Evolutionary conservation across 2,888 invertebrate genomes (phyloP).

Genomic region (Sphinx pinastri): DNA sequence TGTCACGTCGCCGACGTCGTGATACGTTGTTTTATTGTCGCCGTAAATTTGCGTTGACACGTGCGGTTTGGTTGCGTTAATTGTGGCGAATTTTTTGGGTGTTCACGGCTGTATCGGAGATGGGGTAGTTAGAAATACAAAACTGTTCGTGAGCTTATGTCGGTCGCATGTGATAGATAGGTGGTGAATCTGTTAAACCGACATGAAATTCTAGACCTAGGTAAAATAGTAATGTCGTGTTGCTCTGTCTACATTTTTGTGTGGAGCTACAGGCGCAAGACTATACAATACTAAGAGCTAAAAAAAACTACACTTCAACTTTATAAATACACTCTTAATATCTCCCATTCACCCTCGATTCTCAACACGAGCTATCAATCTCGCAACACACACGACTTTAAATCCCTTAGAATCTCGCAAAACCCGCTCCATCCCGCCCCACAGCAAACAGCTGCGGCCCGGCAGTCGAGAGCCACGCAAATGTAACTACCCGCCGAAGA

Average conservation of each 20-base stretch:
- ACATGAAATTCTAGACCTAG: too few species aligned
- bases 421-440: not conserved
- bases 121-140: too few species aligned
- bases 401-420: conserved; percentile 10
- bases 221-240: too few species aligned
- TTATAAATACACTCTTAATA: not conserved
- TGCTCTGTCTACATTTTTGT: too few species aligned
- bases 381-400: not conserved
- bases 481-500: not conserved
- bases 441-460: not conserved
- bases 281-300: too few species aligned
- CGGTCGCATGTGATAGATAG: not conserved
- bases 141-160: not conserved
- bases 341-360: not conserved
- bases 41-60: not conserved
- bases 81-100: not conserved
- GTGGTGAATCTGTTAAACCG: too few species aligned
- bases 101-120: too few species aligned
- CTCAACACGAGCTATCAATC: not conserved
- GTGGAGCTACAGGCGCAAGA: too few species aligned
- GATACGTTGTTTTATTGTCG: not conserved
- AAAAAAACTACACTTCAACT: too few species aligned
- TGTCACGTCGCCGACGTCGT: not conserved
- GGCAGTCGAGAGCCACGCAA: not conserved
- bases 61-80: not conserved